phyloP scores from a whole-genome alignment of 2,113 vertebrate species.

The Alectura lathami region DNA sequence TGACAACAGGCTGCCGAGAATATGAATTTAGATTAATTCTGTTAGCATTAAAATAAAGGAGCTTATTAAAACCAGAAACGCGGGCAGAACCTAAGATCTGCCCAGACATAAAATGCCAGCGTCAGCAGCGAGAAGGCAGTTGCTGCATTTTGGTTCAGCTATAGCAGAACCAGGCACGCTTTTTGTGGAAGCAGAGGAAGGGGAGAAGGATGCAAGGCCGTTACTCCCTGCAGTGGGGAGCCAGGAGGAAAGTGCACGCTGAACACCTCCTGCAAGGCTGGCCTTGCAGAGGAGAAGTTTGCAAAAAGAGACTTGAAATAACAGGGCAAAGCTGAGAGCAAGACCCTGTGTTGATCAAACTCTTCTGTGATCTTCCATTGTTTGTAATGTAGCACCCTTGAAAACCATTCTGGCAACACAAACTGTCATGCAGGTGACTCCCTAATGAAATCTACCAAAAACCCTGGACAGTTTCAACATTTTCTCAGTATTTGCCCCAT shows the following conservation, averaged over 20 bases:
- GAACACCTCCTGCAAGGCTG: neutral
- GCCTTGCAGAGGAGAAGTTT: neutral
- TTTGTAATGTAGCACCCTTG: neutral
- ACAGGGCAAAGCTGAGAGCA: neutral
- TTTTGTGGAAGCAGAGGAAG: too few relatives aligned
- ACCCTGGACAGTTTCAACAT: neutral
- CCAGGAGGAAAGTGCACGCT: rapidly evolving
- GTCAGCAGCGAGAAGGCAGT: rapidly evolving
- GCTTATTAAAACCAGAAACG: neutral
- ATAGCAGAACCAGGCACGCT: rapidly evolving
- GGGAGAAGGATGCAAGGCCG: neutral
- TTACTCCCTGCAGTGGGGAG: neutral
- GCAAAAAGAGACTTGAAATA: neutral
- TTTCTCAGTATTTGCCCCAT: neutral
- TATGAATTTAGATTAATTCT: neutral
- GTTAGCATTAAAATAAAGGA: neutral
- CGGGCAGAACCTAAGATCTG: neutral
- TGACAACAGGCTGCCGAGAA: slow-evolving; percentile 26
- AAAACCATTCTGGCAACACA: neutral
- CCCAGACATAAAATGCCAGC: neutral
- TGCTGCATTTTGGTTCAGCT: neutral
- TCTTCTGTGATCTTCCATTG: neutral
- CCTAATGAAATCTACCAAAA: neutral
- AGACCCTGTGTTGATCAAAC: neutral
- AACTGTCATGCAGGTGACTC: neutral